Conservation (phyloP, 2,113 vertebrate genomes). For the Oreocharis arfaki region DNA sequence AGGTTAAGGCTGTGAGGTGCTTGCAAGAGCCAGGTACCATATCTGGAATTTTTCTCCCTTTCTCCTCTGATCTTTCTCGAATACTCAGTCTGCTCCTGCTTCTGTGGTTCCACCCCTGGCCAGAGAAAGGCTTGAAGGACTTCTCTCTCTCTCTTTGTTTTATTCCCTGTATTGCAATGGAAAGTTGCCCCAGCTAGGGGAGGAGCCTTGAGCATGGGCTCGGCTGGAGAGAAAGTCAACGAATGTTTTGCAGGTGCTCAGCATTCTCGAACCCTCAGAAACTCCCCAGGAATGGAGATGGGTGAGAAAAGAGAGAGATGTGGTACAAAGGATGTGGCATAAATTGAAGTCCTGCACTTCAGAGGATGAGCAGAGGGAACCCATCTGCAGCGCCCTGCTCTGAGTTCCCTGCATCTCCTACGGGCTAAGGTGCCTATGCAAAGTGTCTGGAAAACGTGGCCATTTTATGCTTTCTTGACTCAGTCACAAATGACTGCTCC, state of each 20-base stretch:
- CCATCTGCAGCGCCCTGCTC: rapidly evolving
- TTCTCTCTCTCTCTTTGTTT: neutral
- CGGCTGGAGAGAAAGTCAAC: neutral
- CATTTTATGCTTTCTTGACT: neutral
- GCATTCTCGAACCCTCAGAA: neutral
- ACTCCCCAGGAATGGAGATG: neutral
- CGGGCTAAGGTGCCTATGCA: rapidly evolving
- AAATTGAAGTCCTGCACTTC: neutral
- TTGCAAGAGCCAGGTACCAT: neutral
- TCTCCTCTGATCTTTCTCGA: neutral
- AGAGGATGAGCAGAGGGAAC: neutral
- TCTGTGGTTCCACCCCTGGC: neutral
- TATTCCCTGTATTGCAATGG: neutral
- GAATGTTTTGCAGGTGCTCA: neutral
- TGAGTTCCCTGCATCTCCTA: rapidly evolving
- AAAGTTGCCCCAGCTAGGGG: neutral
- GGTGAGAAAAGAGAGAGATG: neutral
- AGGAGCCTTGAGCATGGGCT: neutral
- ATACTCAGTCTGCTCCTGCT: neutral
- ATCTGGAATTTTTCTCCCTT: neutral
- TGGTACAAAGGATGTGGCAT: neutral
- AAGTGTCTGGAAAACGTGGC: neutral
- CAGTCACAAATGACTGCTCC: neutral
- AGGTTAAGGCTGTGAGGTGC: neutral
- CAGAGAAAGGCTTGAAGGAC: neutral